Conservation (phyloP, 2,797 vertebrate genomes). For the Arrhamphus sclerolepis region DNA sequence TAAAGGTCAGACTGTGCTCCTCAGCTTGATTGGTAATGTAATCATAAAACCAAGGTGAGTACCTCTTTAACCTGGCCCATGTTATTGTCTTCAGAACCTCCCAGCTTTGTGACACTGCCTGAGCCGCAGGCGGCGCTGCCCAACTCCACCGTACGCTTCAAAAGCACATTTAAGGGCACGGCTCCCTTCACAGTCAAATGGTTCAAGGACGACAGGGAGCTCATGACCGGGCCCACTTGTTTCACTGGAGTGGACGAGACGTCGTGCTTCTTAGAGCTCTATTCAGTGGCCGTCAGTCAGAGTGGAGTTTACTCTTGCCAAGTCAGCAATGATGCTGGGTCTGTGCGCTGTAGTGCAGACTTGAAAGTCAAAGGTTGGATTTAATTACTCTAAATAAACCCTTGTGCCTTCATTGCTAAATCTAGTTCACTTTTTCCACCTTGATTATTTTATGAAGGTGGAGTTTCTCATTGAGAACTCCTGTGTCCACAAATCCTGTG, state of each 20-base stretch:
- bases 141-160: conserved; percentile 91
- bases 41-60: conserved; percentile 49
- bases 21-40: conserved; percentile 30
- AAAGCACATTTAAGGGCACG: conserved; percentile 91
- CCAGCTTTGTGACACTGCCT: conserved; percentile 90
- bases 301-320: conserved; percentile 94
- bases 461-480: conserved; percentile 13
- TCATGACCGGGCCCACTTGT: conserved; percentile 90
- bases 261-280: conserved; percentile 93
- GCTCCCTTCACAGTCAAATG: conserved; percentile 95
- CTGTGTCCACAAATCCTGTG: conserved; percentile 22
- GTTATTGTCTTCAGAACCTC: conserved; percentile 87
- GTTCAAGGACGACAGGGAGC: conserved; percentile 94
- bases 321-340: conserved; percentile 95
- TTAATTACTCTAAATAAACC: conserved; percentile 47
- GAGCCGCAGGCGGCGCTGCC: conserved; percentile 89
- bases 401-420: conserved; percentile 25
- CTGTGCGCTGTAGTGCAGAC: conserved; percentile 88
- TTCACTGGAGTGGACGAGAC: conserved; percentile 91
- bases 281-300: conserved; percentile 87
- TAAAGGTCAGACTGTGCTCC: conserved; percentile 77
- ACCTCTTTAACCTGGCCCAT: conserved; percentile 53
- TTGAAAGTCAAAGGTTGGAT: conserved; percentile 94
- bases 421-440: conserved; percentile 21
- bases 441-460: conserved; percentile 8